Evolutionary conservation across 2,113 vertebrate species (phyloP).

Genomic region (Larimichthys crocea): DNA sequence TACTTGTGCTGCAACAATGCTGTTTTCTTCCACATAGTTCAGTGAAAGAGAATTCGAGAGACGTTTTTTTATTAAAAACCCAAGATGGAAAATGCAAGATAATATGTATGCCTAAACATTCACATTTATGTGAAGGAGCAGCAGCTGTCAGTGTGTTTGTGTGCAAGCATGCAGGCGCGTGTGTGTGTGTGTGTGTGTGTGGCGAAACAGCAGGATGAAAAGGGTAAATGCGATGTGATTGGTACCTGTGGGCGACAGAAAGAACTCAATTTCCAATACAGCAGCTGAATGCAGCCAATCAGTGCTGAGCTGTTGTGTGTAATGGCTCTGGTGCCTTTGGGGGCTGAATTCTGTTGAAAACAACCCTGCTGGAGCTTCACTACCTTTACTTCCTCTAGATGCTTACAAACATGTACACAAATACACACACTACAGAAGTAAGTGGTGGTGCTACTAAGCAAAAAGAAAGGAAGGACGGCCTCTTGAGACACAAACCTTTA

Average conservation of each 20-base stretch:
- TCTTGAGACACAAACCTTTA: background rate
- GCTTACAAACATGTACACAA: slow-evolving; percentile 44
- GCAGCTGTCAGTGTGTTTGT: slow-evolving; percentile 30
- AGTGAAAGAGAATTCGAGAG: slow-evolving; percentile 19
- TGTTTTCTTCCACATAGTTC: slow-evolving; percentile 21
- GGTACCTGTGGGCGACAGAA: slow-evolving; percentile 80
- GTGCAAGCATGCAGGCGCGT: slow-evolving; percentile 42
- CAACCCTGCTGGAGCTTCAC: slow-evolving; percentile 60
- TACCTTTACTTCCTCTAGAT: slow-evolving; percentile 50
- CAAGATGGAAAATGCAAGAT: slow-evolving; percentile 9
- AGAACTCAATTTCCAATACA: slow-evolving; percentile 82
- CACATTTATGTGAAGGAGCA: slow-evolving; percentile 38
- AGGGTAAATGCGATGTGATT: slow-evolving; percentile 79
- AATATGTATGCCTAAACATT: slow-evolving; percentile 15
- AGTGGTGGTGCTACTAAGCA: slow-evolving; percentile 20
- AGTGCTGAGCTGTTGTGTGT: slow-evolving; percentile 76
- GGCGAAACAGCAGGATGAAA: slow-evolving; percentile 67
- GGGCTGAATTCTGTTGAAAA: slow-evolving; percentile 64
- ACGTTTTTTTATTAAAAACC: slow-evolving; percentile 22
- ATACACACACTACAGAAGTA: slow-evolving; percentile 23
- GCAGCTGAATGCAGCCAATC: slow-evolving; percentile 83
- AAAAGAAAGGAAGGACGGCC: background rate
- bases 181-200: slow-evolving; percentile 21
- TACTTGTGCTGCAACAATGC: slow-evolving; percentile 7
- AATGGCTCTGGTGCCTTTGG: slow-evolving; percentile 75